Conservation (phyloP, 2,888 invertebrate species). For the Augochlorella aurata region DNA sequence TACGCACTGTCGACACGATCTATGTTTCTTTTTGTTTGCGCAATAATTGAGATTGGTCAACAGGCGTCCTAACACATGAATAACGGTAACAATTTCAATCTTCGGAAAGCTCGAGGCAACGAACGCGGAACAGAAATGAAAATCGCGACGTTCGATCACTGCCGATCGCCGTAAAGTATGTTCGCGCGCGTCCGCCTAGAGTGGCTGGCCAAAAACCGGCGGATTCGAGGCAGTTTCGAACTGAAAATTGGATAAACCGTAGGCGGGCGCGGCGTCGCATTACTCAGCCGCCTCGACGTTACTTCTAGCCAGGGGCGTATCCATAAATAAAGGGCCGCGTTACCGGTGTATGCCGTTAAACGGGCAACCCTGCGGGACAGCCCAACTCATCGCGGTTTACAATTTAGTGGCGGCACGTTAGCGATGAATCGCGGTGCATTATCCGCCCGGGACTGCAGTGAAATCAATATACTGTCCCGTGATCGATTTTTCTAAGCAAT, state of each 20-base stretch:
- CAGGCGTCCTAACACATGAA: background rate
- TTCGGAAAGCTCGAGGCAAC: background rate
- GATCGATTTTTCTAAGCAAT: background rate
- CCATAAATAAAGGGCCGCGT: constrained; percentile 43
- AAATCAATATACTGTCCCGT: constrained; percentile 6
- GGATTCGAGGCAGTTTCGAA: constrained; percentile 20
- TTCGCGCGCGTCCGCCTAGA: background rate
- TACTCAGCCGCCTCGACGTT: constrained; percentile 33
- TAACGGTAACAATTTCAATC: background rate
- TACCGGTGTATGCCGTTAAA: constrained; percentile 38
- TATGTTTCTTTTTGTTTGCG: background rate
- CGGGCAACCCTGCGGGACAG: constrained; percentile 47
- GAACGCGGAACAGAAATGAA: background rate
- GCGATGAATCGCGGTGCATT: constrained; percentile 29
- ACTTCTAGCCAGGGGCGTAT: constrained; percentile 33
- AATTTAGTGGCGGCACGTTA: constrained; percentile 40
- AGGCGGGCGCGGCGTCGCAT: constrained; percentile 26
- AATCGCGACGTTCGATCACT: background rate
- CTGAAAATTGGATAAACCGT: constrained; percentile 34
- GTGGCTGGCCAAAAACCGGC: background rate
- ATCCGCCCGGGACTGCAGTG: background rate
- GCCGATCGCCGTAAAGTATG: background rate
- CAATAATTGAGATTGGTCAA: background rate
- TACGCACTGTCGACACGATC: too few relatives aligned
- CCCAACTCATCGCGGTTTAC: constrained; percentile 47